Evolutionary conservation across 2,797 vertebrate species (phyloP), one percentile per base, ranked within the genome.

Genomic region (Oreonectes daqikongensis): DNA sequence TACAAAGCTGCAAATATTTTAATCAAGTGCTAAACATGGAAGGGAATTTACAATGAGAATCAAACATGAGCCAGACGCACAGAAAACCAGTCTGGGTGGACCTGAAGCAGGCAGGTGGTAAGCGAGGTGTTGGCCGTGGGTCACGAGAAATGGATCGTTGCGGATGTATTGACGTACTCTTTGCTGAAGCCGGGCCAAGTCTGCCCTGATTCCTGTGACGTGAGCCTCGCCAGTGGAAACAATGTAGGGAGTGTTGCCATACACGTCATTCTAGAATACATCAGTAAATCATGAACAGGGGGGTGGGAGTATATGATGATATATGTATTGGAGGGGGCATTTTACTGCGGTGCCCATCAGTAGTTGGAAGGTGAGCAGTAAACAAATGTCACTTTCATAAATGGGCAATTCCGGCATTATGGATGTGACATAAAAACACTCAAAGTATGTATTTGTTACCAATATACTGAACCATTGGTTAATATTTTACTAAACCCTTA

Each of bases 41-140:
- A 38, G 66, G 42, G 79, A 32, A 67, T 26, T 68, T 32, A 63
- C 77, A 79, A 50, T n/a, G 50, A 68, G 28, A 35, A 65, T 52
- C 59, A 53, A 57, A 77, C 72, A 65, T 12, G 28, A 74, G 60
- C 75, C 69, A 80, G 48, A 79, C 77, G 61, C 61, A 75, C 74
- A 69, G 63, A 82, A 81, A 80, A 80, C 78, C 83, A 63, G 83
- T 84, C 77, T 84, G 81, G 83, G 83, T 71, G 81, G 76, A 78
- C 50, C 65, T 64, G 52, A 14, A 76, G 32, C 24, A 50, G 30
- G 71, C 68, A 53, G 61, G 69, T 17, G 28, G 66, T 38, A 50
- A 46, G 67, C 9, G 68, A 79, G 64, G 42, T 70, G 67, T 84
- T 79, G 81, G 81, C 83, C 11, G 2, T 68, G 70, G 79, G 72